Percentiles rank a stretch among this genome's conserved stretches.
Evolutionary conservation across 2,113 vertebrate species (phyloP).

Genomic region (Mionectes macconnelli): DNA sequence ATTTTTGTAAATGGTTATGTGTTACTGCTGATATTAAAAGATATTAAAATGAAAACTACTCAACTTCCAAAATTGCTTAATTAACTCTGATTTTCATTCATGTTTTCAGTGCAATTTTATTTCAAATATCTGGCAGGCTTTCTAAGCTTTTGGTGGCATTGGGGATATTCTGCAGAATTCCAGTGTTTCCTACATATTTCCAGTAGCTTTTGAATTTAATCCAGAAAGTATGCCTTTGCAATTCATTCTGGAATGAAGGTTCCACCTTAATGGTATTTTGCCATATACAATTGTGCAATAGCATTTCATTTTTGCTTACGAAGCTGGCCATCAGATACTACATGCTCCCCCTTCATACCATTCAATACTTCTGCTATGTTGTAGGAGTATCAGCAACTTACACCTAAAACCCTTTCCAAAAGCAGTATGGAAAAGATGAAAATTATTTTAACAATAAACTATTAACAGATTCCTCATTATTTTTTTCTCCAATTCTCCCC

Average conservation of each 20-base stretch:
- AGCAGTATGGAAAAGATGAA: background rate
- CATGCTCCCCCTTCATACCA: background rate
- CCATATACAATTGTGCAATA: background rate
- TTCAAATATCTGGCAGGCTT: background rate
- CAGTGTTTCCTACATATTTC: background rate
- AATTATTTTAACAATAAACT: background rate
- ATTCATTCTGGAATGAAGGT: constrained; percentile 32
- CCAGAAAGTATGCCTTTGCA: background rate
- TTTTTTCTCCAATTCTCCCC: background rate
- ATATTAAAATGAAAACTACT: background rate
- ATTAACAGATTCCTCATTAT: background rate
- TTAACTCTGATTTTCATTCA: background rate
- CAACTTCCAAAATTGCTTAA: background rate
- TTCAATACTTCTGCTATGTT: background rate
- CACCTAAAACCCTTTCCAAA: constrained; percentile 35
- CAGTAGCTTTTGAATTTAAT: background rate
- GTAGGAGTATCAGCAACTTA: background rate
- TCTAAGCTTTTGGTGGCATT: background rate
- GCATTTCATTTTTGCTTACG: background rate
- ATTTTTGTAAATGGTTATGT: background rate
- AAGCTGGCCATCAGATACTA: background rate
- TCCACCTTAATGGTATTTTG: constrained; percentile 36
- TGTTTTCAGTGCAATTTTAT: background rate
- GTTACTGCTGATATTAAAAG: background rate
- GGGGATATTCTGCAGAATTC: constrained; percentile 21